Evolutionary conservation across 2,888 invertebrate genomes (phyloP), one percentile per base, ranked within the genome.

Genomic region (Buathra laborator): DNA sequence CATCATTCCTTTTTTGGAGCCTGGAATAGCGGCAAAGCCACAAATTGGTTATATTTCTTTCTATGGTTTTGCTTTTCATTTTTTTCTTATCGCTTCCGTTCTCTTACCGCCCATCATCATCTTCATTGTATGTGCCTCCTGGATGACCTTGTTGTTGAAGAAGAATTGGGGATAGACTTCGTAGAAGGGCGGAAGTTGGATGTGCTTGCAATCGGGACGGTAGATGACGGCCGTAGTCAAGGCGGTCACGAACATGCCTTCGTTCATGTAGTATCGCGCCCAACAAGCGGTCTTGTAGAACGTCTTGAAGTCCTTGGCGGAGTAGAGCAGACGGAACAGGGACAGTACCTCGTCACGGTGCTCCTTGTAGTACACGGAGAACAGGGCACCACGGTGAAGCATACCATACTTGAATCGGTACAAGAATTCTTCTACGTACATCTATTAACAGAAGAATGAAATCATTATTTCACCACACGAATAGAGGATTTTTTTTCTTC

Each of bases 101-200:
- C 67, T 84, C 66, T 83, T 87, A 92, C 93, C 91, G 51, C 85
- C 94, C 90, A 95, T 94, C 93, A 93, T 93, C 93, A 93, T 93
- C 84, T 93, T 95, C 66, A 96, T 94, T 92, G 95, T 94, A 89
- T 96, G 95, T 10, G 96, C 97, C 71, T 96, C 95, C 66, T 95
- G 94, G 92, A 97, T 95, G 85, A 96, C 95, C 90, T 96, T 96
- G 84, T 95, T 95, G 90, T 96, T 96, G 93, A 96, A 95, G 95
- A 96, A 97, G 93, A 95, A 95, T 88, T 96, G 95, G 2, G 97
- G 97, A 92, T 96, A 95, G 87, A 97, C 94, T 93, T 97, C 97
- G 91, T 96, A 96, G 88, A 96, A 95, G 70, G 97, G 96, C n/a
- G 97, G 97, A 12, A 97, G 93, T 43, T 95, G 94, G 85, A 97